phyloP scores from a whole-genome alignment of 1,140 invertebrate species.

The Nephila pilipes region DNA sequence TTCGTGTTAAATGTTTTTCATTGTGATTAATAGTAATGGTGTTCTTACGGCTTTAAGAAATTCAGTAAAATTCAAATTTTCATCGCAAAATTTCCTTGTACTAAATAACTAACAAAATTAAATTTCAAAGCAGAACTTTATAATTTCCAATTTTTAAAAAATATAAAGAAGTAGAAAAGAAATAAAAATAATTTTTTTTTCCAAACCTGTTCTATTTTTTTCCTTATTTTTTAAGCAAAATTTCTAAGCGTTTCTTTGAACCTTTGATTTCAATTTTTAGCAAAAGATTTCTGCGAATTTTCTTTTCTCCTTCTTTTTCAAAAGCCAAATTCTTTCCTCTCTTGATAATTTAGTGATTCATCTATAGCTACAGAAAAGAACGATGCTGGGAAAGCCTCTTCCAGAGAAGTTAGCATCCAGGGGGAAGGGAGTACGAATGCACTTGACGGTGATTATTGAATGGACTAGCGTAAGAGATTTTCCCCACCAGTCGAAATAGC shows the following conservation, averaged over 20 bases:
- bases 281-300: not conserved
- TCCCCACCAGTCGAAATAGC: conserved; percentile 1
- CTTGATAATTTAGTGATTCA: conserved; percentile 1
- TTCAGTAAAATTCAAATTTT: too few relatives aligned
- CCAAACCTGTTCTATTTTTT: not conserved
- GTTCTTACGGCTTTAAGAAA: too few relatives aligned
- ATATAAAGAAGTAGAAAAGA: too few relatives aligned
- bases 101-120: too few relatives aligned
- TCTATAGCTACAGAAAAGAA: not conserved
- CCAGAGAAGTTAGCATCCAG: not conserved
- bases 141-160: too few relatives aligned
- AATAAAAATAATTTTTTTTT: too few relatives aligned
- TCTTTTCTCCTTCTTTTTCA: not conserved
- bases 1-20: too few relatives aligned
- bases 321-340: not conserved
- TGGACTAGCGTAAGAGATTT: conserved; percentile 28
- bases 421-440: not conserved
- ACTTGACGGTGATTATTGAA: conserved; percentile 69
- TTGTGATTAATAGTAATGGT: too few relatives aligned
- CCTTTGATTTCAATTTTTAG: not conserved
- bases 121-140: too few relatives aligned
- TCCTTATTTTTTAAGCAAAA: too few relatives aligned
- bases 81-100: too few relatives aligned
- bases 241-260: not conserved
- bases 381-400: not conserved